phyloP scores from a whole-genome alignment of 1,140 invertebrate genomes.

The Megalopta genalis region DNA sequence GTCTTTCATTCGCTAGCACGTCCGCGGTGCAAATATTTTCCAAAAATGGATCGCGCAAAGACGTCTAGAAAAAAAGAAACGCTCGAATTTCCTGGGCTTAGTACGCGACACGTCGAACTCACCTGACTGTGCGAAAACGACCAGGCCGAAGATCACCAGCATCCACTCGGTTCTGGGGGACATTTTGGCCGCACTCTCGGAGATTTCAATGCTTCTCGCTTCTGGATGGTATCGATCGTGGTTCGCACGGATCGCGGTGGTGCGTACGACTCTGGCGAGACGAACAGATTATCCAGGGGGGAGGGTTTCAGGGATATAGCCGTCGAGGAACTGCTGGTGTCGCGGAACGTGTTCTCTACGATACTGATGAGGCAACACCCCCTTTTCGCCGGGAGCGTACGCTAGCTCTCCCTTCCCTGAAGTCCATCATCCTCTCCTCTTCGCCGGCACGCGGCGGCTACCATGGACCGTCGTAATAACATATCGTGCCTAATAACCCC shows the following conservation, averaged over 20 bases:
- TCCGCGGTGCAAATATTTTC: too few species aligned
- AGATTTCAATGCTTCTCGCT: background rate
- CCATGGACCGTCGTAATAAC: constrained; percentile 24
- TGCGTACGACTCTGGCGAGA: background rate
- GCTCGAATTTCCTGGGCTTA: too few species aligned
- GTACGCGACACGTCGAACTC: background rate
- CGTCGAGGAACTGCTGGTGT: constrained; percentile 25
- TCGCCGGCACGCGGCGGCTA: background rate
- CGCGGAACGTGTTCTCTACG: constrained; percentile 49
- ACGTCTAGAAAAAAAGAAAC: too few species aligned
- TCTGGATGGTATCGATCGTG: background rate
- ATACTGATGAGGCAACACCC: constrained; percentile 60
- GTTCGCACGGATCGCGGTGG: background rate
- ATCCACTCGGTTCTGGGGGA: background rate
- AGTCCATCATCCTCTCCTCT: constrained; percentile 1
- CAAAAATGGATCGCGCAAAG: too few species aligned
- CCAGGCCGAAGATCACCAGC: constrained; percentile 35
- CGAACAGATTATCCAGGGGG: background rate
- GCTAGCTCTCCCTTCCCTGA: background rate
- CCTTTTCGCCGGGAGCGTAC: constrained; percentile 42
- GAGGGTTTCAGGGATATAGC: background rate
- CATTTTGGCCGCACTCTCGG: constrained; percentile 28
- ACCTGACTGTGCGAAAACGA: constrained; percentile 49
- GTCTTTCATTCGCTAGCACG: too few species aligned
- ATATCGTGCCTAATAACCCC: constrained; percentile 26